Evolutionary conservation across 1,140 invertebrate genomes (phyloP), one percentile per base, ranked within the genome.

Genomic region (Drosophila ercepeae): DNA sequence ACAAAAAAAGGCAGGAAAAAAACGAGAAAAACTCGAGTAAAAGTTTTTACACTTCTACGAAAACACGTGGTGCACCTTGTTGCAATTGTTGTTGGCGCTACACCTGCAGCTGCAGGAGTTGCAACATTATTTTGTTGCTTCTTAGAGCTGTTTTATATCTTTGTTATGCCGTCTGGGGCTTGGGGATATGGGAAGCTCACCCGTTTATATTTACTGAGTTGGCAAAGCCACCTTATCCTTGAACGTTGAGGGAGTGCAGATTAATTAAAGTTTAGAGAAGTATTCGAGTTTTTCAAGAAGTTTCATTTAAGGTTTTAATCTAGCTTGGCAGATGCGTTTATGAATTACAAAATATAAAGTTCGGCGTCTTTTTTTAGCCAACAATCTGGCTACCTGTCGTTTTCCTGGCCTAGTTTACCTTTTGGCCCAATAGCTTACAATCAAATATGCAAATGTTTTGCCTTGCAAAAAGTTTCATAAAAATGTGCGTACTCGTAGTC

Each of bases 31-130:
- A 46, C 27, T 51, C n/a, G 29, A 70, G 57, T 60, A 64, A 60
- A 75, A 75, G 46, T 74, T 77, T 78, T 50, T 60, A 55, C 63
- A 11, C 57, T 52, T 42, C 42, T 42, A 14, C 21, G 54, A 54
- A 23, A 54, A 51, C 78, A 76, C 51, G 65, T 81, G 77, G 58
- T 64, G 54, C 57, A 51, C 71, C 34, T 63, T 52, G 55, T 42
- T 60, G 58, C 55, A 52, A 55, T 18, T 81, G 61, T 34, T 81
- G 52, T 64, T 77, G 68, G 54, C 57, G 18, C 5, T 55, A 42
- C 42, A 29, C 13, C 11, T 64, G 36, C 36, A 61, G 36, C 23
- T 55, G 36, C 36, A 27, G 14, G 5, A 18, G 36, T 44, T 55
- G 36, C 36, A 27, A 29, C 7, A 18, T 44, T 27, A 25, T 32